phyloP scores from a whole-genome alignment of 2,797 vertebrate genomes.

The Threskiornis aethiopicus region DNA sequence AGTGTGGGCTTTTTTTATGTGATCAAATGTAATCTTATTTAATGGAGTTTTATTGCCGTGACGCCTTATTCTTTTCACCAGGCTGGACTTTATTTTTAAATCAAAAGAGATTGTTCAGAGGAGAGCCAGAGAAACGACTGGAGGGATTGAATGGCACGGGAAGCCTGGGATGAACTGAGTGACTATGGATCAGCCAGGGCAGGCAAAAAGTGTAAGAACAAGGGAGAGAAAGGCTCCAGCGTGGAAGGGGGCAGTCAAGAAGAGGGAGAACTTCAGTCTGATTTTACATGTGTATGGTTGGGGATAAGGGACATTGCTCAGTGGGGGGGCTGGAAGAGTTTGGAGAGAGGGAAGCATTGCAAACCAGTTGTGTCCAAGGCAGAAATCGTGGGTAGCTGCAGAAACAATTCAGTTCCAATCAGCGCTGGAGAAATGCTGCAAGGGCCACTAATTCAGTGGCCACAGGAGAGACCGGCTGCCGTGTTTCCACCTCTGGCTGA shows the following conservation, averaged over 20 bases:
- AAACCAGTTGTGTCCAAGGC: neutral
- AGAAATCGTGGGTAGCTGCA: neutral
- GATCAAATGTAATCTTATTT: slow-evolving; percentile 21
- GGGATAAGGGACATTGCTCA: too few species aligned
- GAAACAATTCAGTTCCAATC: neutral
- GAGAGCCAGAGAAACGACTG: neutral
- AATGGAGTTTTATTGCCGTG: neutral
- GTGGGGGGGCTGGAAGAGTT: neutral
- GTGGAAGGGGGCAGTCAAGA: neutral
- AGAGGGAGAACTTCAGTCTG: neutral
- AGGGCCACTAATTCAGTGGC: neutral
- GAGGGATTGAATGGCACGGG: neutral
- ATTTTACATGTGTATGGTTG: accelerated
- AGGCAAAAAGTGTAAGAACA: neutral
- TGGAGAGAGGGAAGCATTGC: neutral
- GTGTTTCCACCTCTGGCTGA: neutral
- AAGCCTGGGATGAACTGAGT: accelerated
- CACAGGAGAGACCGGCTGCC: neutral
- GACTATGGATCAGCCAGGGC: neutral
- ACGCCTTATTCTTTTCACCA: neutral
- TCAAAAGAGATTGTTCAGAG: neutral
- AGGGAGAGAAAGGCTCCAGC: neutral
- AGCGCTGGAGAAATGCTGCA: neutral
- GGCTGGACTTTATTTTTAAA: neutral
- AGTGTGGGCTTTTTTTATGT: neutral